Percentiles rank a stretch among this genome's conserved stretches.
These are phyloP conservation scores for Chromobotia macracanthus DNA, from an alignment of 2,797 vertebrate genomes.

Conservation along the genomic window DNA sequence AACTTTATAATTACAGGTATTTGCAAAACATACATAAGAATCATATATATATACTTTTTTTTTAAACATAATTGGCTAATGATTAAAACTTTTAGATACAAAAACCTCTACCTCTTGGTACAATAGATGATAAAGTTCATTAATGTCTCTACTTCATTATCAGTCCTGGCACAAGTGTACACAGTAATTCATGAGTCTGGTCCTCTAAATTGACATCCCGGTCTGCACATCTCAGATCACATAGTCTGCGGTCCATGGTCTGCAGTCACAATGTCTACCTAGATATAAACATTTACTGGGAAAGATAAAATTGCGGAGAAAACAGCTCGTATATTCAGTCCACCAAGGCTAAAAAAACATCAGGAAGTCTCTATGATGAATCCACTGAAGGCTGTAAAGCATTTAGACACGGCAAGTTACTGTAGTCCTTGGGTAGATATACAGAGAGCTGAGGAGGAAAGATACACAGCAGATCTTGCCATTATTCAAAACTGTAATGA, in stretches of 20 bases:
- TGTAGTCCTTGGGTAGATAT: conserved; percentile 26
- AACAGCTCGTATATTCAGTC: conserved; percentile 31
- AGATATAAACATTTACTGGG: conserved; percentile 25
- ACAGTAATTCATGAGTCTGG: conserved; percentile 1
- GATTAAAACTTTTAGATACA: not conserved
- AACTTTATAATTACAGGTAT: no score
- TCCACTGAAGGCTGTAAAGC: conserved; percentile 24
- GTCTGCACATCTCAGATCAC: conserved; percentile 6
- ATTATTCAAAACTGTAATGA: no score
- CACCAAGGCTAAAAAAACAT: conserved; percentile 37
- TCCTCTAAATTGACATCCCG: conserved; percentile 23
- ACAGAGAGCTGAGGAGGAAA: not conserved
- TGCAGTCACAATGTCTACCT: conserved; percentile 17
- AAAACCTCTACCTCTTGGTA: conserved; percentile 6
- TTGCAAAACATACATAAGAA: not conserved
- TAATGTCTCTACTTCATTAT: conserved; percentile 1
- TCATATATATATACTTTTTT: no score
- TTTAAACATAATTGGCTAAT: no score
- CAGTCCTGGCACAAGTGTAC: conserved; percentile 7
- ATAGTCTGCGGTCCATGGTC: not conserved
- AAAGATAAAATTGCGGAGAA: conserved; percentile 22
- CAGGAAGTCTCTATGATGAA: conserved; percentile 16
- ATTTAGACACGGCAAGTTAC: conserved; percentile 24
- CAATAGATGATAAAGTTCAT: conserved; percentile 9
- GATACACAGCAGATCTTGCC: conserved; percentile 2